Conservation (phyloP, 1,140 invertebrate genomes). For the Andrena cerasifolii region DNA sequence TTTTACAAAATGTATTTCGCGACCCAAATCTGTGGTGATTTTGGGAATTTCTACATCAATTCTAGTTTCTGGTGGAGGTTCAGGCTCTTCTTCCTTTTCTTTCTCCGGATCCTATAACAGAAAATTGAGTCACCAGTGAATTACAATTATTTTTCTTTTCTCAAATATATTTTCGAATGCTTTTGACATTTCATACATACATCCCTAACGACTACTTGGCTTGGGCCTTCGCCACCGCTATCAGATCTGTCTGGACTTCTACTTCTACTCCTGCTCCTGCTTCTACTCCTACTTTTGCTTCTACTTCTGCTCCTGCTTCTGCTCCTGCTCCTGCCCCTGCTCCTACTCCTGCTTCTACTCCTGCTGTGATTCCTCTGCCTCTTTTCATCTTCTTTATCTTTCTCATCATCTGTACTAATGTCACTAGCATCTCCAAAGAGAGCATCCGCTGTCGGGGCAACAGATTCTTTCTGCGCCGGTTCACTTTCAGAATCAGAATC, state of each 20-base stretch:
- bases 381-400: slow-evolving; percentile 80
- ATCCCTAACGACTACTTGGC: slow-evolving; percentile 78
- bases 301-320: slow-evolving; percentile 73
- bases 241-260: slow-evolving; percentile 74
- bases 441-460: slow-evolving; percentile 87
- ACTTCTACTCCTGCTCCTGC: slow-evolving; percentile 73
- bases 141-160: slow-evolving; percentile 18
- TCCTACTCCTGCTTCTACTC: slow-evolving; percentile 72
- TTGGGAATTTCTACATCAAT: slow-evolving; percentile 98
- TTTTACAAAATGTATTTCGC: slow-evolving; percentile 97
- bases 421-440: slow-evolving; percentile 97
- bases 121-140: slow-evolving; percentile 59
- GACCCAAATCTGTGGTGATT: slow-evolving; percentile 95
- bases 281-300: slow-evolving; percentile 69
- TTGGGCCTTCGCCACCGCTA: slow-evolving; percentile 75
- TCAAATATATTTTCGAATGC: neutral
- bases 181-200: slow-evolving; percentile 69
- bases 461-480: slow-evolving; percentile 75
- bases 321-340: slow-evolving; percentile 71
- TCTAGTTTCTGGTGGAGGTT: slow-evolving; percentile 93
- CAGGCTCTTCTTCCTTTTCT: slow-evolving; percentile 88
- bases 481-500: slow-evolving; percentile 84
- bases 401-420: slow-evolving; percentile 92
- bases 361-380: slow-evolving; percentile 72
- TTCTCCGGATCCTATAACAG: slow-evolving; percentile 82